Percentiles rank a stretch among this genome's conserved stretches.
Conservation (phyloP, 1,140 invertebrate species). For the Hyles euphorbiae region DNA sequence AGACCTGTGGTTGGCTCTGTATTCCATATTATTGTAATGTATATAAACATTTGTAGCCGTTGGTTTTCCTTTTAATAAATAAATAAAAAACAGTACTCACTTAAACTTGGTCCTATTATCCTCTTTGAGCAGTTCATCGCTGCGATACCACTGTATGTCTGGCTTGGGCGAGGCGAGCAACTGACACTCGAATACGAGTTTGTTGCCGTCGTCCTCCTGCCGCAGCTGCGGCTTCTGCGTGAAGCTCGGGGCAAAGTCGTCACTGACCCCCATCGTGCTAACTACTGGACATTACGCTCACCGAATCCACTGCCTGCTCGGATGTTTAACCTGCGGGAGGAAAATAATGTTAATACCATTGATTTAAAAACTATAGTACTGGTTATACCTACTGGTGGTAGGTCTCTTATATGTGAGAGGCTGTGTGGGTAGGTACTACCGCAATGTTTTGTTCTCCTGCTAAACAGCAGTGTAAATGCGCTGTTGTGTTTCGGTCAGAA, state of each 20-base stretch:
- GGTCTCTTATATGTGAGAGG: no score
- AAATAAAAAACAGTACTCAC: slow-evolving; percentile 37
- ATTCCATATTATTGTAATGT: no score
- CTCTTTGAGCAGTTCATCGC: slow-evolving; percentile 87
- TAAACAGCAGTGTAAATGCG: no score
- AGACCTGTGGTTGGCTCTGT: no score
- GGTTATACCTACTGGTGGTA: no score
- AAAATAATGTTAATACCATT: no score
- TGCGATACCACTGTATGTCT: slow-evolving; percentile 93
- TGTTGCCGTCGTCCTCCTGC: slow-evolving; percentile 97
- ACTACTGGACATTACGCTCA: slow-evolving; percentile 57
- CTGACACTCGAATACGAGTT: slow-evolving; percentile 96
- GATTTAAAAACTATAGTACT: no score
- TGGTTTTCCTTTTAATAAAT: no score
- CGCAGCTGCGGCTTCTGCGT: slow-evolving; percentile 96
- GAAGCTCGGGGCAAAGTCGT: slow-evolving; percentile 98
- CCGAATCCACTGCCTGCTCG: slow-evolving; percentile 3
- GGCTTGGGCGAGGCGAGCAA: slow-evolving; percentile 92
- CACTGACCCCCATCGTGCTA: slow-evolving; percentile 85
- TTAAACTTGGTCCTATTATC: slow-evolving; percentile 91
- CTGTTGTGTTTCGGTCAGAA: no score
- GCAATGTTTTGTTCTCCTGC: no score
- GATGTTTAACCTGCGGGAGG: background rate
- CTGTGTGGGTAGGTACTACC: no score
- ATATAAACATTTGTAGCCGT: no score